A percentile compares a stretch with the other conserved stretches of the same genome.
Conservation (phyloP, 1,140 invertebrate genomes). For the Triops longicaudatus region DNA sequence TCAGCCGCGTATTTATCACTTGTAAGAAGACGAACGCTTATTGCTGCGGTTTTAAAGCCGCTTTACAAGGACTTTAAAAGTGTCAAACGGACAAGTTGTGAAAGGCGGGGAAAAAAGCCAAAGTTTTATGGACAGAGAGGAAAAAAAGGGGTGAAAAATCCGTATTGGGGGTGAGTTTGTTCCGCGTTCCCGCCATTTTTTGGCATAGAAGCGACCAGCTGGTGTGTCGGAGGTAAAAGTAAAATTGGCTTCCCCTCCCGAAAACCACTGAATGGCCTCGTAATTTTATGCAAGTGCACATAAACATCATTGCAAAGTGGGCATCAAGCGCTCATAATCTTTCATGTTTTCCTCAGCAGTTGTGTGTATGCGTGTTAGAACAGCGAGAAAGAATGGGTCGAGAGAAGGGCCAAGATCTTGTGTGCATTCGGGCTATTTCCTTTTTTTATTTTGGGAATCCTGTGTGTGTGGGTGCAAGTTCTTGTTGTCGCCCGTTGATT, state of each 20-base stretch:
- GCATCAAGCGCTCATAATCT: not conserved
- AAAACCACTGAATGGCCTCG: slow-evolving; percentile 1
- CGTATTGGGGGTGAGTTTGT: not conserved
- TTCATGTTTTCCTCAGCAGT: not conserved
- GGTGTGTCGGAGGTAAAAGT: not conserved
- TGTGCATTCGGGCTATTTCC: not conserved
- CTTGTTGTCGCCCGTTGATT: not conserved
- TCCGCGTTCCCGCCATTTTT: slow-evolving; percentile 13
- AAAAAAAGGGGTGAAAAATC: not conserved
- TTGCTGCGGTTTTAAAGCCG: not conserved
- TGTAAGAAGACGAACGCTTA: not conserved
- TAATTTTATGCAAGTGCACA: slow-evolving; percentile 15
- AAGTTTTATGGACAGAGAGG: not conserved
- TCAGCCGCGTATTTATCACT: not conserved
- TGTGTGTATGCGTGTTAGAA: not conserved
- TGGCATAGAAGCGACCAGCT: not conserved
- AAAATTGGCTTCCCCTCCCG: not conserved
- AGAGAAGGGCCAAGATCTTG: not conserved
- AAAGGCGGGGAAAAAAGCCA: not conserved
- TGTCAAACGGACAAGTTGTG: not conserved
- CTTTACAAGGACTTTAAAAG: not conserved
- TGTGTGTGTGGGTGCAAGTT: not conserved
- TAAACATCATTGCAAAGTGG: not conserved
- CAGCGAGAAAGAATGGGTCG: not conserved
- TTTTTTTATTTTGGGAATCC: not conserved